These are phyloP conservation scores for Myiozetetes cayanensis DNA, from an alignment of 2,113 vertebrate species.

Conservation along the genomic window DNA sequence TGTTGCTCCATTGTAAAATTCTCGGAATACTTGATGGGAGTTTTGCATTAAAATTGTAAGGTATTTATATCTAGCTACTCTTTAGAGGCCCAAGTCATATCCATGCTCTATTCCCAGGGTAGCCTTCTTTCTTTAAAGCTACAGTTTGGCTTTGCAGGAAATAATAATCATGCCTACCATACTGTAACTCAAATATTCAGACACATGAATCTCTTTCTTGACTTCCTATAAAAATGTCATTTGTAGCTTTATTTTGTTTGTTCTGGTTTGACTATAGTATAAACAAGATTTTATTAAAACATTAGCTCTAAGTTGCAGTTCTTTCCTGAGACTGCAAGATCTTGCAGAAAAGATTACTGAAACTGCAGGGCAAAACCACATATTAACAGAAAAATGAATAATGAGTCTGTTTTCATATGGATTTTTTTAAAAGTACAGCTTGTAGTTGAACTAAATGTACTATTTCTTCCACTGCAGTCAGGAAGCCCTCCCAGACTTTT, in stretches of 20 bases:
- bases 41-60: conserved; percentile 5
- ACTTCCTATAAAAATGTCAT: conserved; percentile 55
- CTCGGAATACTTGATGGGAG: background rate
- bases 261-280: conserved; percentile 32
- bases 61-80: conserved; percentile 22
- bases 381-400: conserved; percentile 64
- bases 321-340: conserved; percentile 15
- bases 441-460: conserved; percentile 58
- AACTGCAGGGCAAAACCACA: conserved; percentile 26
- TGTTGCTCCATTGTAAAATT: background rate
- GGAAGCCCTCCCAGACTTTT: conserved; percentile 42
- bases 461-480: conserved; percentile 34
- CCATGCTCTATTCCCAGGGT: background rate
- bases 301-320: background rate
- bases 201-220: conserved; percentile 58
- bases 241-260: conserved; percentile 44
- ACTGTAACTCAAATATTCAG: conserved; percentile 54
- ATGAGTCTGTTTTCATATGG: conserved; percentile 51
- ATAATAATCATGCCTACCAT: conserved; percentile 44
- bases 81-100: background rate
- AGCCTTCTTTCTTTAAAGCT: conserved; percentile 13
- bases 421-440: background rate
- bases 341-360: conserved; percentile 15
- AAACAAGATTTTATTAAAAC: conserved; percentile 53
- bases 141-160: conserved; percentile 28